Evolutionary conservation across 2,797 vertebrate species (phyloP).

Genomic region (Anabacerthia variegaticeps): DNA sequence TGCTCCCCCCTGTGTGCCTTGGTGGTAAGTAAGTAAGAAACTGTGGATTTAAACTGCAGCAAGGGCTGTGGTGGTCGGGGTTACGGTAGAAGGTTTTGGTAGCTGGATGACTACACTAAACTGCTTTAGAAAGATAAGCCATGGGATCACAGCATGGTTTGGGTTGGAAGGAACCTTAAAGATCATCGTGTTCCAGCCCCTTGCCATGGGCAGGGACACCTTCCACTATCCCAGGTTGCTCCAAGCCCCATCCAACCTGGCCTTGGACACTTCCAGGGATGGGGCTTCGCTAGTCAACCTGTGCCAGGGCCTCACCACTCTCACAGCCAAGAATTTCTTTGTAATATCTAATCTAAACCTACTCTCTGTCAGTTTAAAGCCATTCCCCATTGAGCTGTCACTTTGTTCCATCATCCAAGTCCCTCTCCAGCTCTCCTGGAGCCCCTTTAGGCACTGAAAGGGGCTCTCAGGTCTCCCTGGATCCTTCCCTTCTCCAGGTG

Average conservation of each 20-base stretch:
- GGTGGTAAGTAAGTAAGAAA: not conserved
- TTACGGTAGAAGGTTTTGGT: not conserved
- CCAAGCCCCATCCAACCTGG: not conserved
- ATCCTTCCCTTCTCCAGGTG: not conserved
- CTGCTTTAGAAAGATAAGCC: not conserved
- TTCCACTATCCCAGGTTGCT: not conserved
- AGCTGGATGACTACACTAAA: not conserved
- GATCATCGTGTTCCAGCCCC: fast-evolving
- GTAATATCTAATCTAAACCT: not conserved
- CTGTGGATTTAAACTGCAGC: not conserved
- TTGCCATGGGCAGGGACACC: not conserved
- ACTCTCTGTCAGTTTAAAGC: not conserved
- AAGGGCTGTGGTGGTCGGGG: not conserved
- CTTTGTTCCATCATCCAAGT: not conserved
- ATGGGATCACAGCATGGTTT: not conserved
- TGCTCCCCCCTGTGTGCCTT: fast-evolving
- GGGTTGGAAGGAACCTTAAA: not conserved
- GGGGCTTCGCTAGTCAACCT: not conserved
- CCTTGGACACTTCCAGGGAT: not conserved
- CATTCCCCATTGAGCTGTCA: not conserved
- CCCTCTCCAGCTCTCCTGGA: not conserved
- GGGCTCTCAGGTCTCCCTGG: not conserved
- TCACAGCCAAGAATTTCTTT: not conserved
- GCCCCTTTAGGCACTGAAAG: not conserved
- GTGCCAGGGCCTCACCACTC: not conserved